Base-by-base conservation (phyloP, 2,797 vertebrate species). In the Sylvia borin region DNA sequence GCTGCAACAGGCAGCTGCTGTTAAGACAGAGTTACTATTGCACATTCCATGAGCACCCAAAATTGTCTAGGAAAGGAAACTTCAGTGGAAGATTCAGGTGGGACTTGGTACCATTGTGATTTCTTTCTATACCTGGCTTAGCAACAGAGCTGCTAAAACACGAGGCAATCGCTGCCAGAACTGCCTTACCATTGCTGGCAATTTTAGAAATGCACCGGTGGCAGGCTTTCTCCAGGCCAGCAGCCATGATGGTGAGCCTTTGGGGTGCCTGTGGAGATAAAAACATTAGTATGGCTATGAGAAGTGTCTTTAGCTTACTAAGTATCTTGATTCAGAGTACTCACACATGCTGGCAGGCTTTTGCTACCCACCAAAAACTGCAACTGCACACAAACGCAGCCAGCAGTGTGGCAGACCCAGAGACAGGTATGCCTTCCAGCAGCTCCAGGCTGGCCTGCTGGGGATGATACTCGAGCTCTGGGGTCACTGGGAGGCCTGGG, bases 151-250 rank as follows among this genome's bases (percentile, higher is more conserved):
- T 91, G 27, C 42, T 51, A 50, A 50, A 66, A 68, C 8, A 24
- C 18, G 36, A 55, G 29, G 9, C 0, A 7, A 6, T 43, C 15
- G 4, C 21, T 61, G 17, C 25, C 80, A 75, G 74, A 53, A 38
- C 24, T 74, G 36, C 70, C 97, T 98, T 97, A 98, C 97, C 97
- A 48, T 96, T 97, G 95, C 97, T 97, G 96, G 97, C 96, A 38
- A 97, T 97, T 85, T 97, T 97, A 9, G 97, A 97, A 90, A 98
- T 97, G 92, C 96, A 98, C 9, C 29, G 80, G 85, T 98, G 97
- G 64, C 97, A 97, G 13, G 95, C 96, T 96, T 98, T 97, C 93
- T 98, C 97, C 78, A 98, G 96, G 54, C 97, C 97, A 0, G 96
- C 97, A 21, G 91, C 79, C 97, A 97, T 98, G 8, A 34, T 53